Percentiles rank a stretch among this genome's conserved stretches.
Evolutionary conservation across 2,888 invertebrate species (phyloP).

Genomic region (Eilema depressum): DNA sequence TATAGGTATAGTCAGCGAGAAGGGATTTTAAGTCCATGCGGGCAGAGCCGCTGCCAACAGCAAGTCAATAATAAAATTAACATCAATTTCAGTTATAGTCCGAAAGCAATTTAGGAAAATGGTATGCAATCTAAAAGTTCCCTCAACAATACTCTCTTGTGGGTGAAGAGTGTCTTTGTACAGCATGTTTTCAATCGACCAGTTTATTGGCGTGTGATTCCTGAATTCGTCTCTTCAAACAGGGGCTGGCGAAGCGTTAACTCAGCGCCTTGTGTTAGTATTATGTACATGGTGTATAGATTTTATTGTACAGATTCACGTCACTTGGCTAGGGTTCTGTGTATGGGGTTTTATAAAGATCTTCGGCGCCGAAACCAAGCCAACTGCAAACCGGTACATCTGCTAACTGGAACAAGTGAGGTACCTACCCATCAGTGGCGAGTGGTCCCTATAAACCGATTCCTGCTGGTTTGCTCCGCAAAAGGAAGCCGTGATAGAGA

Average conservation of each 20-base stretch:
- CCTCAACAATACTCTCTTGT: slow-evolving; percentile 33
- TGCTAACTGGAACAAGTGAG: no score
- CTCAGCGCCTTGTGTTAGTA: slow-evolving; percentile 12
- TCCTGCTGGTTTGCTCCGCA: no score
- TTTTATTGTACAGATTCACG: not conserved
- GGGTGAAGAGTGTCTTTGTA: slow-evolving; percentile 31
- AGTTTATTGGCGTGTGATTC: slow-evolving; percentile 43
- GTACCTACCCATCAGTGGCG: no score
- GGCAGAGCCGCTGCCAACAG: no score
- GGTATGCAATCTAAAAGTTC: slow-evolving; percentile 28
- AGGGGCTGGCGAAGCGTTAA: slow-evolving; percentile 26
- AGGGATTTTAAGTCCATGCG: no score
- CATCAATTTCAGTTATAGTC: not conserved
- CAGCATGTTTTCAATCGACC: slow-evolving; percentile 41
- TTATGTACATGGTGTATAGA: not conserved
- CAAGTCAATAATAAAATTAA: not conserved
- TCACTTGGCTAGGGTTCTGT: not conserved
- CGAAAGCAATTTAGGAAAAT: not conserved
- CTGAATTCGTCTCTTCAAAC: slow-evolving; percentile 37
- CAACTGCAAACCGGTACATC: no score
- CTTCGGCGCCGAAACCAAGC: no score
- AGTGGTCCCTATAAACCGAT: no score
- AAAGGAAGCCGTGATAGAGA: no score
- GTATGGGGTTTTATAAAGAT: no score
- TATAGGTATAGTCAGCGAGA: no score